A percentile compares a stretch with the other conserved stretches of the same genome.
These are phyloP conservation scores for Virgularia gustaviana DNA, from an alignment of 92 coral and sea anemone species.

Conservation along the genomic window DNA sequence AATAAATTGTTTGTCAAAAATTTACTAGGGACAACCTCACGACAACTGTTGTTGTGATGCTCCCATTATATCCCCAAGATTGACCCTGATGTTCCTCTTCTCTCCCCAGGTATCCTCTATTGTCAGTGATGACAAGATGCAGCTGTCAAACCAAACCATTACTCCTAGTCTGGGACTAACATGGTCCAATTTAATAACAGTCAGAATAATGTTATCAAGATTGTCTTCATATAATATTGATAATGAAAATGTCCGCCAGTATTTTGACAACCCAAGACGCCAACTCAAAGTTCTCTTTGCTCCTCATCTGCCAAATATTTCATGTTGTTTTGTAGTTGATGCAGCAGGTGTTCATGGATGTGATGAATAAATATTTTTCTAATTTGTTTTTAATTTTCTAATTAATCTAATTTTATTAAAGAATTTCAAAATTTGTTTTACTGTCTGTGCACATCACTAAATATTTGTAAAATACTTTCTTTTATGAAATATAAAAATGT, in stretches of 20 bases:
- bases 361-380: constrained; percentile 47
- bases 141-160: constrained; percentile 28
- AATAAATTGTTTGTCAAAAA: too few species aligned
- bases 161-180: constrained; percentile 90
- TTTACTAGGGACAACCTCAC: too few species aligned
- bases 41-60: too few species aligned
- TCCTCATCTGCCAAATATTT: constrained; percentile 67
- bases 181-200: constrained; percentile 81
- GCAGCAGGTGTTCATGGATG: constrained; percentile 74
- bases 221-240: neutral
- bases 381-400: constrained; percentile 68
- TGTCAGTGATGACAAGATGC: neutral
- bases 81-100: neutral
- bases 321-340: constrained; percentile 66
- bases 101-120: too few species aligned
- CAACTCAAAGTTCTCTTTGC: constrained; percentile 71
- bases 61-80: too few species aligned
- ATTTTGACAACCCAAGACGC: constrained; percentile 37
- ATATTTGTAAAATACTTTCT: too few species aligned
- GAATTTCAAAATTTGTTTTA: too few species aligned
- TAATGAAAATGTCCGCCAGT: neutral
- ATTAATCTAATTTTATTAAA: too few species aligned
- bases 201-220: constrained; percentile 74
- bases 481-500: too few species aligned
- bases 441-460: too few species aligned